Evolutionary conservation across 2,888 invertebrate species (phyloP).

Genomic region (Nasonovia ribisnigri): DNA sequence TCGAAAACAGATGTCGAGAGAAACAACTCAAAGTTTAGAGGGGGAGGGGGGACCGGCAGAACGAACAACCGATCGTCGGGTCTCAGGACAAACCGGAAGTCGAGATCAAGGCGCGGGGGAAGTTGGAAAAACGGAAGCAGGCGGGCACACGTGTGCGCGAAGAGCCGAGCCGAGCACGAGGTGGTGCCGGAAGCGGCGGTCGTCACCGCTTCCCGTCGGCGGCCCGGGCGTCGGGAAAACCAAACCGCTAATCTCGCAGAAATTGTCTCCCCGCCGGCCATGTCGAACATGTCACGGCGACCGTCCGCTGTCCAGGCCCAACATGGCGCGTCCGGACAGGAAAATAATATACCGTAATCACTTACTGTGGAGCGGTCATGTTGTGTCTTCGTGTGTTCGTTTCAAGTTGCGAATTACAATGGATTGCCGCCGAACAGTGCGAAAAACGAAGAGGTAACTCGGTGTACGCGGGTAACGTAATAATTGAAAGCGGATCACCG

Average conservation of each 20-base stretch:
- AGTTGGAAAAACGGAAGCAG: neutral
- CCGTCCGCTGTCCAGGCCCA: neutral
- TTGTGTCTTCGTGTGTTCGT: neutral
- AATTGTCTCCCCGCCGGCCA: neutral
- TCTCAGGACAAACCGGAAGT: neutral
- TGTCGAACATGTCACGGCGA: neutral
- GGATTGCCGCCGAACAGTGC: neutral
- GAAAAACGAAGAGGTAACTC: neutral
- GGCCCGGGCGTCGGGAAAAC: too few relatives aligned
- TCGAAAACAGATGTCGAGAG: neutral
- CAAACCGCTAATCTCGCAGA: neutral
- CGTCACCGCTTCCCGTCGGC: neutral
- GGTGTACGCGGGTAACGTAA: neutral
- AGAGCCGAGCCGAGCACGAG: neutral
- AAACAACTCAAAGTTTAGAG: neutral
- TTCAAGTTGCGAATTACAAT: neutral
- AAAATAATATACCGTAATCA: slow-evolving; percentile 68
- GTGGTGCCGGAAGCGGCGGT: neutral
- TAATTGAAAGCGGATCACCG: neutral
- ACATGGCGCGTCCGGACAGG: neutral
- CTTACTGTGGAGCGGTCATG: slow-evolving; percentile 52
- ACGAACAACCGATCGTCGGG: neutral
- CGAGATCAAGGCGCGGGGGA: neutral
- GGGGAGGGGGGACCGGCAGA: neutral
- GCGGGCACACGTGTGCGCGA: neutral